phyloP scores from a whole-genome alignment of 1,140 invertebrate species.

The Gryon sp. region DNA sequence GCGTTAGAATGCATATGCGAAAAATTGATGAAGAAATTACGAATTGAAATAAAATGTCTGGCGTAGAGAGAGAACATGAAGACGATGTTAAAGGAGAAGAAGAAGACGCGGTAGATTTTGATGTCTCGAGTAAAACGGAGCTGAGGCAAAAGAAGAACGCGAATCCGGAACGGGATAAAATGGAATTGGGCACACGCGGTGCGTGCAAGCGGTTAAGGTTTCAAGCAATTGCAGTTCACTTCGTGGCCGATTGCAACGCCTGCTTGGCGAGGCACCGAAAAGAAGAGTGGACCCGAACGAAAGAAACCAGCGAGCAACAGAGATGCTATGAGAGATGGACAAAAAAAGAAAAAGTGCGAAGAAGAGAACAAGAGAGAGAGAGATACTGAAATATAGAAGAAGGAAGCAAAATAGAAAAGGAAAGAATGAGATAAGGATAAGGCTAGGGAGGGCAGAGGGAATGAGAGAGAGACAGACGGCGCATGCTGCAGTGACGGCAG shows the following conservation, averaged over 20 bases:
- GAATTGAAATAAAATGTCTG: slow-evolving; percentile 33
- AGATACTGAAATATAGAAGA: too few species aligned
- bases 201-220: slow-evolving; percentile 69
- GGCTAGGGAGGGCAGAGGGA: slow-evolving; percentile 33
- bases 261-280: slow-evolving; percentile 39
- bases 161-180: slow-evolving; percentile 67
- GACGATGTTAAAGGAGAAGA: background rate
- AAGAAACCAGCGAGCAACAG: slow-evolving; percentile 17
- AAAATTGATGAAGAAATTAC: slow-evolving; percentile 48
- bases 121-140: slow-evolving; percentile 36
- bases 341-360: slow-evolving; percentile 16
- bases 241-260: slow-evolving; percentile 67
- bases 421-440: too few species aligned
- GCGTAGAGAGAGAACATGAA: slow-evolving; percentile 3
- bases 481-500: slow-evolving; percentile 68
- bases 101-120: slow-evolving; percentile 24
- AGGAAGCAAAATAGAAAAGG: too few species aligned
- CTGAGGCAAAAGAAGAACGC: slow-evolving; percentile 54
- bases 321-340: slow-evolving; percentile 3
- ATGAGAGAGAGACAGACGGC: slow-evolving; percentile 30
- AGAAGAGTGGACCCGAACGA: slow-evolving; percentile 31
- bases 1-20: background rate
- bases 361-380: slow-evolving; percentile 27
- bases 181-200: slow-evolving; percentile 73
- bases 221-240: slow-evolving; percentile 71